These are phyloP conservation scores for Iphiclides podalirius DNA, from an alignment of 2,888 invertebrate genomes.

Conservation along the genomic window DNA sequence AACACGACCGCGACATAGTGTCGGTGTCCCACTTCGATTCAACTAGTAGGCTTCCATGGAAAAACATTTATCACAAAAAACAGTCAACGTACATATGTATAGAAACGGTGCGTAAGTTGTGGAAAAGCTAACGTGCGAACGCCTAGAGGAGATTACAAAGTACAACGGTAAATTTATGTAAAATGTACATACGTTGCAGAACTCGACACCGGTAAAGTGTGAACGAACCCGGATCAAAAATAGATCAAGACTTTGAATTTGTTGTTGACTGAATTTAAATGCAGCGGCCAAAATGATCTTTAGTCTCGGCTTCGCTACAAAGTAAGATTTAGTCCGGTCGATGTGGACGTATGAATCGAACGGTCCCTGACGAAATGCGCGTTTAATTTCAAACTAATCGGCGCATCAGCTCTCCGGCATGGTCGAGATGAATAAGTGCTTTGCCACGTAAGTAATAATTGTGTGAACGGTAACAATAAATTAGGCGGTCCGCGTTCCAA, in stretches of 20 bases:
- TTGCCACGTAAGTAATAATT: conserved; percentile 39
- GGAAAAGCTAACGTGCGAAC: not conserved
- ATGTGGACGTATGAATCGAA: too few relatives aligned
- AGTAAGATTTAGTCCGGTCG: too few relatives aligned
- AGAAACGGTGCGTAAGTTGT: not conserved
- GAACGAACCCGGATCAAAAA: conserved; percentile 66
- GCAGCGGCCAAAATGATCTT: conserved; percentile 47
- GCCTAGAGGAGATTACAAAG: not conserved
- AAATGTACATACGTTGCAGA: conserved; percentile 41
- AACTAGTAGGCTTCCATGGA: not conserved
- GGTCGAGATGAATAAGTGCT: too few relatives aligned
- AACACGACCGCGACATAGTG: too few relatives aligned
- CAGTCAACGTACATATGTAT: not conserved
- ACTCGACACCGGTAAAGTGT: conserved; percentile 55
- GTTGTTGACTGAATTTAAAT: conserved; percentile 23
- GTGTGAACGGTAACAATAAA: conserved; percentile 66
- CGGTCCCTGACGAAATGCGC: too few relatives aligned
- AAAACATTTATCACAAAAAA: not conserved
- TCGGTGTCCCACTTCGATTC: not conserved
- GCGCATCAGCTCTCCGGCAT: too few relatives aligned
- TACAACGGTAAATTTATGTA: conserved; percentile 3
- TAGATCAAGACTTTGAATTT: conserved; percentile 49
- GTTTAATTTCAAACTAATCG: too few relatives aligned
- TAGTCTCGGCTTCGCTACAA: conserved; percentile 29
- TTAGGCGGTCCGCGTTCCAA: conserved; percentile 71